phyloP scores from a whole-genome alignment of 2,797 vertebrate species.

The Sciaenops ocellatus region DNA sequence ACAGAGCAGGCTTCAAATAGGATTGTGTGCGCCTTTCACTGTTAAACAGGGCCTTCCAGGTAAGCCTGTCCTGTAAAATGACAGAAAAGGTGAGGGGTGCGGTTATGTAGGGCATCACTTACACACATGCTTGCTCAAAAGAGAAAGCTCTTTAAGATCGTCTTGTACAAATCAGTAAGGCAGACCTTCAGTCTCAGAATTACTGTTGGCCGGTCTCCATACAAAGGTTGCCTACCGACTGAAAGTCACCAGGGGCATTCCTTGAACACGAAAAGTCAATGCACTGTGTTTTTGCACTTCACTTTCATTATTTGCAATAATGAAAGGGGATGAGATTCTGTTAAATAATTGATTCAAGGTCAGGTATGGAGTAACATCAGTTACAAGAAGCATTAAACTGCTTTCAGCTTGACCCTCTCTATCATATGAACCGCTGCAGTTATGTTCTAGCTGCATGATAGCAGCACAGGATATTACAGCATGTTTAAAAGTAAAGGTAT shows the following conservation, averaged over 20 bases:
- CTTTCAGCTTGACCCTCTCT: slow-evolving; percentile 25
- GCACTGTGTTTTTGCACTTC: slow-evolving; percentile 43
- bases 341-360: slow-evolving; percentile 68
- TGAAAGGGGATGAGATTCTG: slow-evolving; percentile 35
- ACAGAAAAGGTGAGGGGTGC: slow-evolving; percentile 80
- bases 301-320: slow-evolving; percentile 55
- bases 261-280: slow-evolving; percentile 32
- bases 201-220: slow-evolving; percentile 13
- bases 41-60: slow-evolving; percentile 80
- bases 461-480: slow-evolving; percentile 9
- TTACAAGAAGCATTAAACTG: slow-evolving; percentile 58
- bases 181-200: slow-evolving; percentile 35
- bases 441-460: slow-evolving; percentile 9
- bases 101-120: slow-evolving; percentile 78
- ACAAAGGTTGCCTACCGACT: slow-evolving; percentile 15
- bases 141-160: slow-evolving; percentile 42
- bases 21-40: slow-evolving; percentile 75
- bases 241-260: slow-evolving; percentile 31
- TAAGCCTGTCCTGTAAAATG: slow-evolving; percentile 76
- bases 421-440: slow-evolving; percentile 15
- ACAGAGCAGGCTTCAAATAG: slow-evolving; percentile 80
- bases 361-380: slow-evolving; percentile 49
- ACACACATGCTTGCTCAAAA: slow-evolving; percentile 48
- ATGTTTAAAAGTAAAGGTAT: neutral
- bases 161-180: slow-evolving; percentile 31